Percentiles rank a stretch among this genome's conserved stretches.
Evolutionary conservation across 2,888 invertebrate genomes (phyloP).

Genomic region (Ernsta delagoae): DNA sequence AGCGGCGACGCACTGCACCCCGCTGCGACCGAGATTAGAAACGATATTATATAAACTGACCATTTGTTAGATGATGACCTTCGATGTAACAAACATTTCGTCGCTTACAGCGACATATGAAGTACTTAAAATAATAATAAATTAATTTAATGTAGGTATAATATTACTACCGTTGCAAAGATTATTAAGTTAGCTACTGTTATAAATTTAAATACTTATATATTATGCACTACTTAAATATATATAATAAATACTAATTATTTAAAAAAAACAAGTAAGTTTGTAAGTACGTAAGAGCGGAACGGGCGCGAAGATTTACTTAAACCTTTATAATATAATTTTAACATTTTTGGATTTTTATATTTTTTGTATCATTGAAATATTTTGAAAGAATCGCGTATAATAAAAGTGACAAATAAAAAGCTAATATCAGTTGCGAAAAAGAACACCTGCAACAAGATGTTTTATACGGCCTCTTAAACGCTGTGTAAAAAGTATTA

Average conservation of each 20-base stretch:
- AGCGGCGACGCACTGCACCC: conserved; percentile 49
- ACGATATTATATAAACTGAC: conserved; percentile 45
- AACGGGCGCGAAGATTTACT: too few relatives aligned
- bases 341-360: too few relatives aligned
- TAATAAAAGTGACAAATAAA: neutral
- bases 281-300: too few relatives aligned
- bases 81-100: conserved; percentile 38
- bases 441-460: conserved; percentile 19
- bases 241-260: too few relatives aligned
- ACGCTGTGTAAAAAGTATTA: conserved; percentile 21
- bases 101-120: neutral
- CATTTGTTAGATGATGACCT: conserved; percentile 49
- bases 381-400: neutral
- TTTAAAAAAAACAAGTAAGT: too few relatives aligned
- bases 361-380: neutral
- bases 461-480: conserved; percentile 27
- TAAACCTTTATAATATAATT: too few relatives aligned
- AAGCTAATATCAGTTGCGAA: neutral
- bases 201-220: too few relatives aligned
- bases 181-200: too few relatives aligned
- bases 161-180: too few relatives aligned
- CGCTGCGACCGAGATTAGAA: conserved; percentile 58
- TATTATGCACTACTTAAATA: too few relatives aligned
- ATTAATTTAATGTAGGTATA: too few relatives aligned
- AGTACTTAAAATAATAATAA: neutral